Evolutionary conservation across 2,113 vertebrate species (phyloP).

Genomic region (Phylloscopus trochiloides): DNA sequence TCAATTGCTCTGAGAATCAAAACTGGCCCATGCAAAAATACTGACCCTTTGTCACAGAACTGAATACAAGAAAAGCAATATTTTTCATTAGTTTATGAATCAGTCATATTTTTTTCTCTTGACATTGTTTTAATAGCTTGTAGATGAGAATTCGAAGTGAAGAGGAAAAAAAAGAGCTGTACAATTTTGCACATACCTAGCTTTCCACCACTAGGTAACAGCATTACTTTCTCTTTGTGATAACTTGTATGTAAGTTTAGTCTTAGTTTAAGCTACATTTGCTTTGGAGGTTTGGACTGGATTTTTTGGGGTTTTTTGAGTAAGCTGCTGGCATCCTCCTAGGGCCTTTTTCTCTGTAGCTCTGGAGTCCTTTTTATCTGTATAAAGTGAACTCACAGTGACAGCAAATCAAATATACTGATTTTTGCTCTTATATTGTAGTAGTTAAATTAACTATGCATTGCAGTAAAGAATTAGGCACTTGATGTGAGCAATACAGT

Average conservation of each 20-base stretch:
- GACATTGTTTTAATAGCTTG: background rate
- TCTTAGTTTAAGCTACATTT: background rate
- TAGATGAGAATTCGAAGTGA: background rate
- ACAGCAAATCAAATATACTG: background rate
- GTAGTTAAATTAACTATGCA: background rate
- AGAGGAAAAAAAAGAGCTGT: background rate
- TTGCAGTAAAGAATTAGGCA: background rate
- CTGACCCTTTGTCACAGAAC: background rate
- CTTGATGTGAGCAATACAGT: background rate
- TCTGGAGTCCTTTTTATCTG: background rate
- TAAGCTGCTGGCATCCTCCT: background rate
- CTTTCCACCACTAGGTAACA: constrained; percentile 25
- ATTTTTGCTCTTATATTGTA: background rate
- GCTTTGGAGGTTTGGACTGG: background rate
- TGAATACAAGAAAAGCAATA: background rate
- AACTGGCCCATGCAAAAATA: background rate
- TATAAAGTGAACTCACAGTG: background rate
- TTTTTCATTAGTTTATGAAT: background rate
- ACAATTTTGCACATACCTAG: background rate
- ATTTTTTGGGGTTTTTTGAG: background rate
- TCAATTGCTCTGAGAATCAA: background rate
- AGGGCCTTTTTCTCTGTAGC: background rate
- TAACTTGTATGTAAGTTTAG: background rate
- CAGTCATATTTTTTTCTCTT: background rate
- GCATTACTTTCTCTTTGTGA: constrained; percentile 5